Evolutionary conservation across 2,797 vertebrate genomes (phyloP).

Genomic region (Tadarida brasiliensis): DNA sequence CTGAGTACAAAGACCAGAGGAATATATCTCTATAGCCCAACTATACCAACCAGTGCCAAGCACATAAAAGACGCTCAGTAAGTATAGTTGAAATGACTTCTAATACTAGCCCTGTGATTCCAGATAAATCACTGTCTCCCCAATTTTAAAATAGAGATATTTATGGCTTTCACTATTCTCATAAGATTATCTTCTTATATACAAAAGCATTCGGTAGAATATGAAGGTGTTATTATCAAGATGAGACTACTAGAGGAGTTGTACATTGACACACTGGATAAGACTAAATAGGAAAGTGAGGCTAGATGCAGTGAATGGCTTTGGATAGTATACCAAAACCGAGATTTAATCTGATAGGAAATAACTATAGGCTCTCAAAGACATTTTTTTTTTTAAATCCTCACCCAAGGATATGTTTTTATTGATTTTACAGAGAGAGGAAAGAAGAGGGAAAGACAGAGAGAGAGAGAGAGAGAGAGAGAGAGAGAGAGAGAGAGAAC

Average conservation of each 20-base stretch:
- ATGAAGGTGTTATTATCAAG: not conserved
- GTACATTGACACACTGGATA: not conserved
- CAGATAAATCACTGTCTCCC: not conserved
- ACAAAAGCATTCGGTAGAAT: not conserved
- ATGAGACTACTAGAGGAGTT: not conserved
- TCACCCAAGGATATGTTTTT: no score
- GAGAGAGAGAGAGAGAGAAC: no score
- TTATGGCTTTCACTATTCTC: slow-evolving; percentile 14
- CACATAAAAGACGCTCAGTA: not conserved
- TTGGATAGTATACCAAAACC: not conserved
- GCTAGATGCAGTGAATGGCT: not conserved
- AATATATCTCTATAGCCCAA: not conserved
- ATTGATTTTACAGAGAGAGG: no score
- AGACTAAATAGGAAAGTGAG: not conserved
- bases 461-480: no score
- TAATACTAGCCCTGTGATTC: not conserved
- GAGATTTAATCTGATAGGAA: not conserved
- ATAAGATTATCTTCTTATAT: not conserved
- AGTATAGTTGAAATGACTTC: not conserved
- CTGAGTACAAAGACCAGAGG: not conserved
- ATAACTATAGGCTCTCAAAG: not conserved
- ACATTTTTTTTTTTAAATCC: not conserved
- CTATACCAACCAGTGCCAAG: not conserved
- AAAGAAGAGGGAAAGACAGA: no score
- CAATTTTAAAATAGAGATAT: not conserved